phyloP scores from a whole-genome alignment of 2,113 vertebrate genomes.

The Bujurquina vittata region DNA sequence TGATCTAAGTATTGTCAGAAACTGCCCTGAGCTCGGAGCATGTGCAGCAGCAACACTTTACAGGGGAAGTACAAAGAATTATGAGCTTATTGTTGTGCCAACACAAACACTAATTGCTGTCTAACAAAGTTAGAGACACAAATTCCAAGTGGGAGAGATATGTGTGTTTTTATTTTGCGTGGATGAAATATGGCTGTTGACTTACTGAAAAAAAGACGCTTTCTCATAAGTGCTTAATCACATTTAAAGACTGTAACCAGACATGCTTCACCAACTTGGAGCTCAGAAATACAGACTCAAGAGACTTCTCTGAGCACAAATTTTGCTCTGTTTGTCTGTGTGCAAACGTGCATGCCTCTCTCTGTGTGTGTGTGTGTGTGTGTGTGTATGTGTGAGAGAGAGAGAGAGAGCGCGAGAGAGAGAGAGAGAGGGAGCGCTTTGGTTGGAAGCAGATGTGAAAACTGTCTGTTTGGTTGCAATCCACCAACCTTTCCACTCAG shows the following conservation, averaged over 20 bases:
- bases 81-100: slow-evolving; percentile 15
- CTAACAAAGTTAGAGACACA: slow-evolving; percentile 9
- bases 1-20: slow-evolving; percentile 51
- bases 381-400: not conserved
- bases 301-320: slow-evolving; percentile 35
- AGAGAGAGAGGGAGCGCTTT: not conserved
- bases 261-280: slow-evolving; percentile 43
- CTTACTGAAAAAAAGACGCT: slow-evolving; percentile 3
- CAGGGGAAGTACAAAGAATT: slow-evolving; percentile 23
- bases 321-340: not conserved
- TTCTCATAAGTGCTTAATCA: slow-evolving; percentile 42
- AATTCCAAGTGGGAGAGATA: slow-evolving; percentile 6
- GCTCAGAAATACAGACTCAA: slow-evolving; percentile 31
- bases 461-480: slow-evolving; percentile 11
- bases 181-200: slow-evolving; percentile 11
- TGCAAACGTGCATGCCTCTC: not conserved
- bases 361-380: not conserved
- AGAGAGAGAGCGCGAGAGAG: not conserved
- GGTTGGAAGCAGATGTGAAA: slow-evolving; percentile 54
- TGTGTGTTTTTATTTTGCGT: not conserved
- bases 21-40: slow-evolving; percentile 47
- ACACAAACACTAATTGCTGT: slow-evolving; percentile 30
- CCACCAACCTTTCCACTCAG: not conserved
- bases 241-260: slow-evolving; percentile 26
- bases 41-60: slow-evolving; percentile 42